phyloP scores from a whole-genome alignment of 2,113 vertebrate genomes.

The Erpornis zantholeuca region DNA sequence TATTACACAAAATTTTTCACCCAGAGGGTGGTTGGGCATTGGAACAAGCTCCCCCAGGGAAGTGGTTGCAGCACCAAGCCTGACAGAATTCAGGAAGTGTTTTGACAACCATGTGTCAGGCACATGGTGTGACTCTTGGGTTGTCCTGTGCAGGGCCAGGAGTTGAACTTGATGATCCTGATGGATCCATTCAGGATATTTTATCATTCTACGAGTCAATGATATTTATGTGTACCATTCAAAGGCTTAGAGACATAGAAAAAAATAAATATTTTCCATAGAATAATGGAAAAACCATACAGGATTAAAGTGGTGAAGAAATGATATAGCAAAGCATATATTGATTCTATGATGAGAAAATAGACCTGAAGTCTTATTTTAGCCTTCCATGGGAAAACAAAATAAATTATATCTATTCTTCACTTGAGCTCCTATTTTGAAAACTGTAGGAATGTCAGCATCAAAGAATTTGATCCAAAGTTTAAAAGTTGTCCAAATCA shows the following conservation, averaged over 20 bases:
- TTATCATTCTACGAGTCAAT: background rate
- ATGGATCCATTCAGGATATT: background rate
- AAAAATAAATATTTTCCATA: background rate
- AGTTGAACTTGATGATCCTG: background rate
- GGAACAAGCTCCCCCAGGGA: background rate
- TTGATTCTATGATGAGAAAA: background rate
- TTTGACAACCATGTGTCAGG: background rate
- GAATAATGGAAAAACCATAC: background rate
- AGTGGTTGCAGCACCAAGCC: background rate
- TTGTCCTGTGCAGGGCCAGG: background rate
- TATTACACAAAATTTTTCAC: background rate
- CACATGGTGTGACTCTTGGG: background rate
- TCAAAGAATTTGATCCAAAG: background rate
- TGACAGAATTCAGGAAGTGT: background rate
- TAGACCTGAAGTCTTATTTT: background rate
- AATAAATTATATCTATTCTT: background rate
- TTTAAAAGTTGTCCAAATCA: background rate
- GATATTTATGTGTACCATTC: background rate
- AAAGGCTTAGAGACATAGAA: background rate
- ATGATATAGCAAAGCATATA: background rate
- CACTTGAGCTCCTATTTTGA: background rate
- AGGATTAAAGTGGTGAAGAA: background rate
- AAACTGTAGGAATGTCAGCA: background rate
- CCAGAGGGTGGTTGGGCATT: background rate
- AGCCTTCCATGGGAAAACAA: background rate